A percentile compares a stretch with the other conserved stretches of the same genome.
Evolutionary conservation across 2,113 vertebrate genomes (phyloP).

Genomic region (Heteronetta atricapilla): DNA sequence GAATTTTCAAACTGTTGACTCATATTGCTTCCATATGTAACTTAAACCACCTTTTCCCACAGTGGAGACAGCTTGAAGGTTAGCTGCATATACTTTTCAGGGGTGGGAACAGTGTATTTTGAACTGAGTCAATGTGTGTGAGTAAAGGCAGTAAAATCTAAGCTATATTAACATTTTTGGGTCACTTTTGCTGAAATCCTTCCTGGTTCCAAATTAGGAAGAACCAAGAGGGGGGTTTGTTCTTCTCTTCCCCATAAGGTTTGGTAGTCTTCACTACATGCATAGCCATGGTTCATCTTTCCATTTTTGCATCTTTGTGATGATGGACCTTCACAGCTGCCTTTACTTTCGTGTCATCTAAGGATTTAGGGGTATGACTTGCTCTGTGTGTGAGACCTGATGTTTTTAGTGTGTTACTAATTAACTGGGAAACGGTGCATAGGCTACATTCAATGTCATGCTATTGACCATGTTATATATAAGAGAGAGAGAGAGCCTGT

Average conservation of each 20-base stretch:
- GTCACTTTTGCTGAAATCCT: background rate
- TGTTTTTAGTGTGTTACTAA: background rate
- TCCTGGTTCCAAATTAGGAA: background rate
- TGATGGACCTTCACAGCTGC: background rate
- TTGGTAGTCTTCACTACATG: background rate
- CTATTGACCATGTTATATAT: background rate
- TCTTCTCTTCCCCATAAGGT: background rate
- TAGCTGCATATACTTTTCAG: slow-evolving; percentile 27
- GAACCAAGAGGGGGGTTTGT: background rate
- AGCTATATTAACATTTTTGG: background rate
- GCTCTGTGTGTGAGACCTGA: background rate
- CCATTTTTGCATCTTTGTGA: background rate
- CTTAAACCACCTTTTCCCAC: slow-evolving; percentile 61
- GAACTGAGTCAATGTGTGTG: slow-evolving; percentile 36
- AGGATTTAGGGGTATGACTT: background rate
- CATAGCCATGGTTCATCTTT: background rate
- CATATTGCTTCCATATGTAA: slow-evolving; percentile 59
- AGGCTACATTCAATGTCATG: background rate
- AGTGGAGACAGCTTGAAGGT: slow-evolving; percentile 24
- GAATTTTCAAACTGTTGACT: slow-evolving; percentile 67
- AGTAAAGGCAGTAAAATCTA: background rate
- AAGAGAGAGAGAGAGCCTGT: background rate
- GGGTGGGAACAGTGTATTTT: slow-evolving; percentile 49
- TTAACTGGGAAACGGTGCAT: background rate
- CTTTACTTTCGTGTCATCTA: background rate